Conservation (phyloP, 2,888 invertebrate genomes). For the Metalampra italica region DNA sequence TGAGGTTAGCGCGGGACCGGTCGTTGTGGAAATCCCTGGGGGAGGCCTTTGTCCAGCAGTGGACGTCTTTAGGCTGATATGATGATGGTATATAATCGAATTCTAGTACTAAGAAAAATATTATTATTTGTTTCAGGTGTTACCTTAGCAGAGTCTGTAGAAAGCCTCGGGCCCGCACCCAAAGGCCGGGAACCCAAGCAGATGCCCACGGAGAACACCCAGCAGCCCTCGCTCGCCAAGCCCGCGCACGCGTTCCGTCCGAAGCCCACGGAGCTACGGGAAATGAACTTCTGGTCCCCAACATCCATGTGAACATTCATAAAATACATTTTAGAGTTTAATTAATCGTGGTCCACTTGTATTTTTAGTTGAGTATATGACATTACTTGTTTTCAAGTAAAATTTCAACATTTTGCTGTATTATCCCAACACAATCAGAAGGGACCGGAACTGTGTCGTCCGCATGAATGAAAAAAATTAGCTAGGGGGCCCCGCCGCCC, state of each 20-base stretch:
- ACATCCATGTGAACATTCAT: constrained; percentile 83
- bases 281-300: constrained; percentile 92
- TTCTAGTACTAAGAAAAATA: background rate
- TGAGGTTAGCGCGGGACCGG: no score
- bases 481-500: no score
- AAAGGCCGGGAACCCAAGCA: constrained; percentile 32
- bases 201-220: constrained; percentile 28
- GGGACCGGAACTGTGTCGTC: no score
- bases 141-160: constrained; percentile 62
- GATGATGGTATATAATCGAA: no score
- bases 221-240: constrained; percentile 43
- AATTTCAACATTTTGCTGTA: background rate
- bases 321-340: background rate
- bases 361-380: background rate
- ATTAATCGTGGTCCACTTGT: background rate
- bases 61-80: no score
- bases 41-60: no score
- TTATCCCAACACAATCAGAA: no score
- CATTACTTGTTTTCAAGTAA: constrained; percentile 5
- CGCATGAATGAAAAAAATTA: no score
- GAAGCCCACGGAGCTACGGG: constrained; percentile 82
- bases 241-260: constrained; percentile 42
- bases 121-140: constrained; percentile 33
- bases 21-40: no score
- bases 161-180: constrained; percentile 64